These are phyloP conservation scores for Rynchops niger DNA, from an alignment of 2,113 vertebrate genomes.

Conservation along the genomic window DNA sequence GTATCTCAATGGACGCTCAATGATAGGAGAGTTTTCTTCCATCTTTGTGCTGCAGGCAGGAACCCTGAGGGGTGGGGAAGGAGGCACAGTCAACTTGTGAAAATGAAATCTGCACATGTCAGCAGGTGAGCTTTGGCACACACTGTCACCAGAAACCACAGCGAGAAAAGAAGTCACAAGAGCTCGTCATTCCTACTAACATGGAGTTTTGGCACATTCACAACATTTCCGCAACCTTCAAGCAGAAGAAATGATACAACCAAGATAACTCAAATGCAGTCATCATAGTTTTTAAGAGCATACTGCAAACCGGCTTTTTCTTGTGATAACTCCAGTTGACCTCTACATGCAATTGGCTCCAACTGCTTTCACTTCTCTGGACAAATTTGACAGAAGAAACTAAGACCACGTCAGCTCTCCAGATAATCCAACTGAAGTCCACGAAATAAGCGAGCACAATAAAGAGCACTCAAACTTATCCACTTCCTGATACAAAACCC, in stretches of 20 bases:
- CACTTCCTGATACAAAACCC: neutral
- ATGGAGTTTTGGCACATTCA: neutral
- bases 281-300: neutral
- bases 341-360: neutral
- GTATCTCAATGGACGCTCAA: neutral
- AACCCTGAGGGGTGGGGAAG: neutral
- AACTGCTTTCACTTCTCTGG: neutral
- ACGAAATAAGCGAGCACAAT: neutral
- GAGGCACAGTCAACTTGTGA: neutral
- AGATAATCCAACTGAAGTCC: neutral
- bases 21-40: neutral
- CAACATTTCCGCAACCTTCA: neutral
- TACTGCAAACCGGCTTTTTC: neutral
- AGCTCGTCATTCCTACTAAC: neutral
- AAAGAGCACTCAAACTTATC: neutral
- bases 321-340: neutral
- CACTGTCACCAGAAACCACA: neutral
- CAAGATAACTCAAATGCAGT: neutral
- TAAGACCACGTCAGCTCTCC: neutral
- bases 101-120: neutral
- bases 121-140: neutral
- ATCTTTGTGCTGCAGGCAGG: neutral
- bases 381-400: neutral
- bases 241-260: neutral
- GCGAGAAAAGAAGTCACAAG: neutral